phyloP scores from a whole-genome alignment of 2,797 vertebrate genomes.

The Gambelia wislizenii region DNA sequence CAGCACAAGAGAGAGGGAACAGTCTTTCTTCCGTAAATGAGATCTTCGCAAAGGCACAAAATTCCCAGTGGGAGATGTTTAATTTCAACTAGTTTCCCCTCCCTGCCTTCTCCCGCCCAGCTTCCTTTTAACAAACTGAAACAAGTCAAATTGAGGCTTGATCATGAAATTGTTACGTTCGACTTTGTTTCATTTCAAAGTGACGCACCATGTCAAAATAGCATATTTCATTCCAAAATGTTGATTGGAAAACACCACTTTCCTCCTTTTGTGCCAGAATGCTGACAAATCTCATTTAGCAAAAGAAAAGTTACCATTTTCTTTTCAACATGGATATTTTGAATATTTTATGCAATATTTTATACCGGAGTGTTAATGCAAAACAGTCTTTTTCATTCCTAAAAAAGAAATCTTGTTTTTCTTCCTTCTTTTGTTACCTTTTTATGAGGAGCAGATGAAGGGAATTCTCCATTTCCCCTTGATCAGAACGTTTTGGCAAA shows the following conservation, averaged over 20 bases:
- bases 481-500: background rate
- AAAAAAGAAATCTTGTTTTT: background rate
- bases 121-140: constrained; percentile 3
- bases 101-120: background rate
- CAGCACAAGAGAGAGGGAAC: background rate
- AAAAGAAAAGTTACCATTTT: constrained; percentile 23
- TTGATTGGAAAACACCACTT: constrained; percentile 36
- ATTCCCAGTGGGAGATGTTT: background rate
- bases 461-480: background rate
- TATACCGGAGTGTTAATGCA: background rate
- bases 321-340: background rate
- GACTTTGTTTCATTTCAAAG: constrained; percentile 8
- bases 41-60: background rate
- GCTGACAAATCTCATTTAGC: constrained; percentile 31
- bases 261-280: constrained; percentile 17
- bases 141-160: constrained; percentile 15
- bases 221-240: constrained; percentile 34
- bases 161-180: constrained; percentile 29
- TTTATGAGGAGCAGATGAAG: background rate
- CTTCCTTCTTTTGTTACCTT: too few relatives aligned
- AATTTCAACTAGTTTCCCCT: background rate
- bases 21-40: background rate
- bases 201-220: constrained; percentile 38
- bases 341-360: constrained; percentile 20
- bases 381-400: background rate